Conservation (phyloP, 2,797 vertebrate genomes). For the Hipposideros larvatus region DNA sequence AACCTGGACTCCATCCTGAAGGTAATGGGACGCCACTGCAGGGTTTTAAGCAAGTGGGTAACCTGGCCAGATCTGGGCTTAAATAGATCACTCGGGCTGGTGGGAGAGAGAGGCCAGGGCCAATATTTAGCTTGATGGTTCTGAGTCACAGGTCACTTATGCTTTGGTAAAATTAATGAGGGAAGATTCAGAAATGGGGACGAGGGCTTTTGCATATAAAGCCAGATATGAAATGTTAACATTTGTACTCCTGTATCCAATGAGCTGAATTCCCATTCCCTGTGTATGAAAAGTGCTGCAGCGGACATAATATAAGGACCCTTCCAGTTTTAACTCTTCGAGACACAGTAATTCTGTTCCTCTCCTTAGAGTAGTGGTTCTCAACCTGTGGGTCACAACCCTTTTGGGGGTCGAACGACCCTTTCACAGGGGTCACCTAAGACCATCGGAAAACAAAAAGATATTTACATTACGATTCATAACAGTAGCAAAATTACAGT, state of each 20-base stretch:
- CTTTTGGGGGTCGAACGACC: no score
- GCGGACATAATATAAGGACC: not conserved
- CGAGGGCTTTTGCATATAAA: not conserved
- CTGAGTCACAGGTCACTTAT: conserved; percentile 53
- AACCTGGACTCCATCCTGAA: not conserved
- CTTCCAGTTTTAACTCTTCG: not conserved
- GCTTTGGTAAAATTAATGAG: conserved; percentile 59
- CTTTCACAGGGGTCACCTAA: no score
- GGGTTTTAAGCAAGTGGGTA: not conserved
- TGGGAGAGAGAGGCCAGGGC: not conserved
- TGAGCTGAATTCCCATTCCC: not conserved
- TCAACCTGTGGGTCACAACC: no score
- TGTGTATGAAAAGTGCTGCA: not conserved
- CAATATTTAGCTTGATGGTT: conserved; percentile 59
- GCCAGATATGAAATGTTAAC: conserved; percentile 40
- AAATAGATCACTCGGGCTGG: not conserved
- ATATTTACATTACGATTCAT: no score
- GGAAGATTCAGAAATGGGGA: conserved; percentile 35
- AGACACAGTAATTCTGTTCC: conserved; percentile 4
- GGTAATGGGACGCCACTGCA: not conserved
- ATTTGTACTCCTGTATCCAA: not conserved
- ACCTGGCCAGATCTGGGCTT: not conserved
- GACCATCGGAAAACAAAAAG: no score
- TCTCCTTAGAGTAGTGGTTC: not conserved
- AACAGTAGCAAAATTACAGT: no score